Conservation (phyloP, 1,140 invertebrate species). For the Drosophila paulistorum region DNA sequence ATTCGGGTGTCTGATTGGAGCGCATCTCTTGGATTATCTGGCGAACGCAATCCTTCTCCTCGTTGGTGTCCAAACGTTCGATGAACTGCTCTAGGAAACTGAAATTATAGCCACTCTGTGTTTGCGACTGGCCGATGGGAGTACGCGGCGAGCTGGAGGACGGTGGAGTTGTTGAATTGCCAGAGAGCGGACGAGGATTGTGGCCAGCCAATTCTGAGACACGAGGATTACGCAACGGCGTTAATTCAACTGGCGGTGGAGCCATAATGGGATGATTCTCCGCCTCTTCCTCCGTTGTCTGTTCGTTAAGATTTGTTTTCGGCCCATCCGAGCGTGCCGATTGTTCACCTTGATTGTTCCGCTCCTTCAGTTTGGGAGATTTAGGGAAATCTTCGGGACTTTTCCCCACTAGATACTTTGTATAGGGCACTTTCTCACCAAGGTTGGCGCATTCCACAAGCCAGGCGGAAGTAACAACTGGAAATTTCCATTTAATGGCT, state of each 20-base stretch:
- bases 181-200: conserved; percentile 33
- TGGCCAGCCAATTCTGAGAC: conserved; percentile 64
- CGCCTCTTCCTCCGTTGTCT: conserved; percentile 20
- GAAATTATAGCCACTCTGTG: conserved; percentile 57
- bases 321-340: conserved; percentile 9
- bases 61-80: conserved; percentile 57
- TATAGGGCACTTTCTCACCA: conserved; percentile 85
- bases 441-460: conserved; percentile 87
- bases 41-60: conserved; percentile 66
- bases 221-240: conserved; percentile 70
- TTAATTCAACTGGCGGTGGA: conserved; percentile 34
- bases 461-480: conserved; percentile 90
- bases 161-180: conserved; percentile 2
- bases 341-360: conserved; percentile 28
- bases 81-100: conserved; percentile 71
- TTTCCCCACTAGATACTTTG: conserved; percentile 86
- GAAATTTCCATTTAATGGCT: conserved; percentile 91
- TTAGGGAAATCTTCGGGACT: conserved; percentile 66
- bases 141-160: conserved; percentile 64
- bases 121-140: conserved; percentile 44
- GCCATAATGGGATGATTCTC: conserved; percentile 38
- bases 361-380: conserved; percentile 57
- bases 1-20: conserved; percentile 74
- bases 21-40: conserved; percentile 77
- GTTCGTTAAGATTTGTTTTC: background rate